Base-by-base conservation (phyloP, 2,888 invertebrate genomes). In the Aquatica leii region DNA sequence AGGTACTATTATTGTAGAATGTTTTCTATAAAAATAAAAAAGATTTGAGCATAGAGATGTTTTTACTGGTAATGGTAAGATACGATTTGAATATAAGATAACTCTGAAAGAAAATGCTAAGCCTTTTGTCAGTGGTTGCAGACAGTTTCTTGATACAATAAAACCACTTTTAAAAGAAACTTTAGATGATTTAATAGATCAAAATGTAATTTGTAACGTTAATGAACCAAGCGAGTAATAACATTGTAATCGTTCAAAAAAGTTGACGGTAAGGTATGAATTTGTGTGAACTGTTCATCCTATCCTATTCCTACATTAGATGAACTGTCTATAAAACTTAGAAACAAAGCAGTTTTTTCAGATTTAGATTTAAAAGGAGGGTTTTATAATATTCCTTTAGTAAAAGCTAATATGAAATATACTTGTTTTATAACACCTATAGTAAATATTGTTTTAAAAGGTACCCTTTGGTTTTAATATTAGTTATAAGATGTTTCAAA, bases 401-500 rank as follows among this genome's bases (percentile, higher is more conserved):
- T 8, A 15, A 43, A 43, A 14, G 43, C 5, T 12, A 43, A 9
- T 43, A 43, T 43, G 17, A 43, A 43, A 43, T 43, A 43, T 43
- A 43, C 43, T 14, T 43, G 15, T 0, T 74, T 78, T 20, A 70
- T 66, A 34, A 77, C 76, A 3, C 74, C 46, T 71, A 69, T 51
- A 77, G 75, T 0, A 59, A 74, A 12, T 77, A 70, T 59, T 20
- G 56, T 2, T 68, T 69, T 54, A 56, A 57, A 21, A 41, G 69
- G 35, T 43, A 41, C 63, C 63, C 31, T 66, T 66, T 62, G 69
- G 69, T 12, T 35, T 69, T 17, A 54, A 55, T 1, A 12, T 31
- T 8, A 40, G 37, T 12, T 76, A 76, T 14, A 74, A 75, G 37
- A 67, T 72, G 15, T 78, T 78, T 67, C 76, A 78, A 62, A 69